Evolutionary conservation across 2,888 invertebrate genomes (phyloP), one percentile per base, ranked within the genome.

Genomic region (Vannuccia rotundouncinata): DNA sequence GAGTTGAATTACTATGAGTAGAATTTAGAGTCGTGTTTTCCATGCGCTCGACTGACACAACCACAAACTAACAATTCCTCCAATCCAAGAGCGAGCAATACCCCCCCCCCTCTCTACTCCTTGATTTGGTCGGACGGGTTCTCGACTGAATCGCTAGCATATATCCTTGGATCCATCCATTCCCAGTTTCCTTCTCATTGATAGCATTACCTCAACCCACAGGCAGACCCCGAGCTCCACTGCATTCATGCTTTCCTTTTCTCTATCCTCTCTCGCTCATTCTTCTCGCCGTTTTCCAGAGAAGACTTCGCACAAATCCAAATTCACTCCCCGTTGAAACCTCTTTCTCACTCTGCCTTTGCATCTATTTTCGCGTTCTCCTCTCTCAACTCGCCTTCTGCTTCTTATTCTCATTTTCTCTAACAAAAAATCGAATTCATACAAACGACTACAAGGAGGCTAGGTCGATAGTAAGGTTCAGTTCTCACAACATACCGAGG

Each of bases 281-380:
- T 73, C n/a, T 73, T 27, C 78, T 81, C 45, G 5, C 45, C 45
- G 45, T 45, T 45, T 45, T 45, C n/a, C 45, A 45, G 45, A 45
- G 10, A 45, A 17, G 45, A 45, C 45, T 45, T 45, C 17, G 45
- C 45, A 45, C 45, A 45, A 45, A 45, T 45, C 45, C 45, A 45
- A 45, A 45, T 45, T 45, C 17, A 45, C 45, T 45, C 45, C 45
- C 45, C 45, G 10, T 13, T 45, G 45, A 17, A 45, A 45, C n/a
- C 5, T 45, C 45, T 45, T 45, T 45, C 45, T 45, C 45, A 17
- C 45, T 5, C 45, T 13, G 45, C 45, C 45, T 45, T 45, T 45
- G 45, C 45, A 45, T 45, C 45, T 17, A 5, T 45, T 17, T 45
- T 45, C 17, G 45, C 45, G 45, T 45, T 45, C 45, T 45, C 45